Conservation (phyloP, 2,888 invertebrate genomes). For the Leptinotarsa haldemani region DNA sequence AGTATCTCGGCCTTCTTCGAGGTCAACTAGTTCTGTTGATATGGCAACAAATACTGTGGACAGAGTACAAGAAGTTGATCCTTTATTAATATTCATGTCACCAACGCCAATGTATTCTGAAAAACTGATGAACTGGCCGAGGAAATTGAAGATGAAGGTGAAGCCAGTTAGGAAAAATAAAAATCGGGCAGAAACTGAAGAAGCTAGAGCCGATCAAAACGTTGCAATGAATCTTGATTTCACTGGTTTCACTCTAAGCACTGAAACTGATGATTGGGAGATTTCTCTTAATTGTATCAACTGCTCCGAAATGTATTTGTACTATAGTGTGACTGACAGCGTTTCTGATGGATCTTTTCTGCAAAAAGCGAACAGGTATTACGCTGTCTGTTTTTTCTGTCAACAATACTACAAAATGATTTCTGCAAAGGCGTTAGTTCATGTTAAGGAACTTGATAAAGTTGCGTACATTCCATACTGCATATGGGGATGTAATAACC, state of each 20-base stretch:
- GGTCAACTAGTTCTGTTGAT: too few relatives aligned
- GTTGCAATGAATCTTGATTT: background rate
- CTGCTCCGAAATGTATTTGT: background rate
- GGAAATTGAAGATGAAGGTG: background rate
- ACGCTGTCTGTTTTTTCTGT: constrained; percentile 5
- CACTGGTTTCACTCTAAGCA: background rate
- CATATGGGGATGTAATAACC: background rate
- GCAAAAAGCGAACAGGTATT: background rate
- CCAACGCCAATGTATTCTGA: background rate
- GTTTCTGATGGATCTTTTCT: background rate
- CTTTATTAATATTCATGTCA: background rate
- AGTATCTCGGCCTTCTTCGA: too few relatives aligned
- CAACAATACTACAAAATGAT: background rate
- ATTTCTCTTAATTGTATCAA: background rate
- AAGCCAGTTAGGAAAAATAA: too few relatives aligned
- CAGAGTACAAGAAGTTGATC: background rate
- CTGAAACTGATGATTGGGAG: background rate
- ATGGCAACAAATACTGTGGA: too few relatives aligned
- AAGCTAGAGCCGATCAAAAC: background rate
- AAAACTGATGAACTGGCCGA: background rate
- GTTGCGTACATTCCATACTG: background rate
- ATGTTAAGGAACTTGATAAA: background rate
- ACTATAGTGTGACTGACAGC: background rate
- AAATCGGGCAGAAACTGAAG: background rate
- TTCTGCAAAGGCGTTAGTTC: background rate